Evolutionary conservation across 2,113 vertebrate genomes (phyloP), one percentile per base, ranked within the genome.

Genomic region (Toxotes jaculatrix): DNA sequence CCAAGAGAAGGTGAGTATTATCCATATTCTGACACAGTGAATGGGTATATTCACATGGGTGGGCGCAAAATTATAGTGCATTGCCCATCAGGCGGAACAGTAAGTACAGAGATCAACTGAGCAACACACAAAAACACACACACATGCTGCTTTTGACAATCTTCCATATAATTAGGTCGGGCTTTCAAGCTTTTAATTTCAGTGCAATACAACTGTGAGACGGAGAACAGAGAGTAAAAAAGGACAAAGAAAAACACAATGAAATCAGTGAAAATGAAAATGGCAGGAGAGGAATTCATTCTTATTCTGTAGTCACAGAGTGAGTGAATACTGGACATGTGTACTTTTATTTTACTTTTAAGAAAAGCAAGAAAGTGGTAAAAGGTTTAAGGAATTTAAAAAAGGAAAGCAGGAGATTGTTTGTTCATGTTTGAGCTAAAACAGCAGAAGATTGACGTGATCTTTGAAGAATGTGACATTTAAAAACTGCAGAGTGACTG

Each of bases 111-210:
- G 38, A 57, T 45, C 17, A 53, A 59, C 27, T 13, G 34, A 10
- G 49, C 23, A 47, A 23, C 31, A 55, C 34, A 55, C 10, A 38
- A 6, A 23, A 6, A 23, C 32, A 23, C 31, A 55, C 34, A 55
- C 31, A 57, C 34, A 31, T 19, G 2, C 10, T 34, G 21, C 32
- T 27, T 43, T 40, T 68, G 40, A 49, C 14, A 51, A 27, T 21
- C 32, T 21, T 32, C 23, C 34, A 34, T 45, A 14, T 72, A 71
- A 79, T 79, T 45, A 79, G 27, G 8, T 32, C 57, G 8, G 2
- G 21, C 36, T 38, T 68, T 57, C 7, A 16, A 34, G 77, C 47
- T 43, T 71, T 56, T 36, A 64, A 27, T 11, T 21, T 4, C 17
- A 45, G 49, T 64, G 49, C 0, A 3, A 63, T 8, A 6, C 21